Base-by-base conservation (phyloP, 2,888 invertebrate genomes). In the Stenoptilia bipunctidactyla region DNA sequence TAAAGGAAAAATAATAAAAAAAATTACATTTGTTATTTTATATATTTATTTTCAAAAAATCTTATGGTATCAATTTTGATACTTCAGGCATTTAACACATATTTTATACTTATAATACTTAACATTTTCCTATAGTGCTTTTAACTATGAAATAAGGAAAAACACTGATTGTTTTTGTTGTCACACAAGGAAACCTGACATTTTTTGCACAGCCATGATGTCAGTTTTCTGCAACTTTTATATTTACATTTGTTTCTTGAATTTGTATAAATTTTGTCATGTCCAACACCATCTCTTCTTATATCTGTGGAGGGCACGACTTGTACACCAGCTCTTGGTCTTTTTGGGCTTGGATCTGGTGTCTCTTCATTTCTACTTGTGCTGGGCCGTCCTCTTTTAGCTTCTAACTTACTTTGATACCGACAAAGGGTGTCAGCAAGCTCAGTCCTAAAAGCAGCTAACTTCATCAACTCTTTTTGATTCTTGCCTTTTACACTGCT, bases 121-220 rank as follows among this genome's bases (percentile, higher is more conserved):
- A 20, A 20, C 20, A 20, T 20, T n/a, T n/a, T n/a, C n/a, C n/a
- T n/a, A 20, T 20, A 20, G 20, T 8, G 20, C 20, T 20, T 20
- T 20, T 20, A 20, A 30, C 36, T 5, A 43, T 45, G 48, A 47
- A 46, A 54, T 53, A 55, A 53, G 53, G 53, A 50, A 49, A 56
- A 58, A 57, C 55, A 58, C 49, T 45, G 48, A 38, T 56, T 56
- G 45, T 56, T 55, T 58, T 53, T 55, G 49, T 51, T 56, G 49
- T 56, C 51, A 46, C 56, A 55, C 50, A 57, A 51, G 34, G 51
- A 55, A 36, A 59, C 52, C 50, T 54, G 54, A 47, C 54, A 55
- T 41, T 58, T 58, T 51, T 48, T 54, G 48, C 53, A 55, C 39
- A 53, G 41, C 51, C 50, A 52, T 12, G 53, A 55, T 38, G 49